These are phyloP conservation scores for Argentina silus DNA, from an alignment of 2,797 vertebrate species.

Conservation along the genomic window DNA sequence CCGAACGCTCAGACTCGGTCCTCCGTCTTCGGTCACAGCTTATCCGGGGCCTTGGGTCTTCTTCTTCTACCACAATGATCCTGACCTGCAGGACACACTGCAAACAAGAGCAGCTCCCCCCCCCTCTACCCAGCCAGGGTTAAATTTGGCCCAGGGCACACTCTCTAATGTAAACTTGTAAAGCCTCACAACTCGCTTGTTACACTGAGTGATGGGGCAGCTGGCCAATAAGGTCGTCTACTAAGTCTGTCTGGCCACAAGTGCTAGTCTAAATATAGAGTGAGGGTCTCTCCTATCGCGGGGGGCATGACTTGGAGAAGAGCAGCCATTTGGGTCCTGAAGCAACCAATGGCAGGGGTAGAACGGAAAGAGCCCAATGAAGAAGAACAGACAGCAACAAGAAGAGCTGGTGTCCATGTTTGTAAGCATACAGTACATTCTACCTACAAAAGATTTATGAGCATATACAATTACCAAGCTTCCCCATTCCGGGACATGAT, in stretches of 20 bases:
- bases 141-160: constrained; percentile 74
- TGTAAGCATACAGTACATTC: too few relatives aligned
- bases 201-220: constrained; percentile 67
- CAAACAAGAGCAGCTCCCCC: constrained; percentile 49
- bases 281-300: constrained; percentile 73
- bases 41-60: constrained; percentile 47
- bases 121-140: constrained; percentile 37
- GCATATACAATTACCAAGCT: too few relatives aligned
- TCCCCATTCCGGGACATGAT: too few relatives aligned
- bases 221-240: constrained; percentile 66
- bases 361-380: constrained; percentile 2
- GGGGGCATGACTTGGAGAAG: constrained; percentile 65
- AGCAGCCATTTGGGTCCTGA: constrained; percentile 60
- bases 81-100: constrained; percentile 31
- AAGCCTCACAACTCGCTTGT: constrained; percentile 56
- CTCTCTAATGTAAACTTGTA: constrained; percentile 72
- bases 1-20: constrained; percentile 35
- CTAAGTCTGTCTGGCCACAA: constrained; percentile 64
- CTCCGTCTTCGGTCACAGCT: constrained; percentile 36
- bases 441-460: too few relatives aligned
- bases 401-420: not conserved
- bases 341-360: constrained; percentile 48
- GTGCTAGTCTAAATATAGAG: constrained; percentile 72
- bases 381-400: constrained; percentile 8
- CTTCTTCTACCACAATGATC: constrained; percentile 51